phyloP scores from a whole-genome alignment of 1,140 invertebrate species.

The Goniozus legneri region DNA sequence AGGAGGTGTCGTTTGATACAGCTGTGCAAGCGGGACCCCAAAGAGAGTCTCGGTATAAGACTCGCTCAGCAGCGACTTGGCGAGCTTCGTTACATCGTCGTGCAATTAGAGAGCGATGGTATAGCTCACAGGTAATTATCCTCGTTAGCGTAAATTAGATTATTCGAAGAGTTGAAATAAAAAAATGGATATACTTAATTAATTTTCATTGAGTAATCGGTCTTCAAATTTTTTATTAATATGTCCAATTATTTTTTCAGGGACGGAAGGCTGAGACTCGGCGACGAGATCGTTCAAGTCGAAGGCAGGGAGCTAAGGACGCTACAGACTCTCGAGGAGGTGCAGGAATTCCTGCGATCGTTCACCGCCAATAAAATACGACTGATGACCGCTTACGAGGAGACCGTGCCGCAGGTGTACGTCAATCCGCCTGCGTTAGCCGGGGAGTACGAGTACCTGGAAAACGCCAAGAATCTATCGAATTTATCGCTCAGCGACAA shows the following conservation, averaged over 20 bases:
- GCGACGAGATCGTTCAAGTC: conserved; percentile 84
- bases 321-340: conserved; percentile 64
- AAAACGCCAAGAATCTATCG: conserved; percentile 42
- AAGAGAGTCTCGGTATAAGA: conserved; percentile 68
- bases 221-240: neutral
- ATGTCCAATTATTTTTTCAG: conserved; percentile 43
- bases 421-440: conserved; percentile 20
- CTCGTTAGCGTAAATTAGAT: conserved; percentile 4
- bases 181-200: no score
- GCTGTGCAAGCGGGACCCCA: conserved; percentile 58
- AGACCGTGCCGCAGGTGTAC: conserved; percentile 44
- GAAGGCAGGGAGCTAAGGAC: conserved; percentile 77
- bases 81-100: conserved; percentile 75
- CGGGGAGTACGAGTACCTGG: conserved; percentile 37
- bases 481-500: conserved; percentile 33
- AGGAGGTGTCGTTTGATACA: conserved; percentile 43
- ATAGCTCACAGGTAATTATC: conserved; percentile 69
- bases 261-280: conserved; percentile 74
- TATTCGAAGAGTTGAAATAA: no score
- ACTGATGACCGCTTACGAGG: conserved; percentile 46
- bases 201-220: no score
- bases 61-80: conserved; percentile 63
- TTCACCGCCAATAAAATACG: conserved; percentile 42
- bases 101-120: conserved; percentile 75
- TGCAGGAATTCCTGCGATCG: conserved; percentile 53